Evolutionary conservation across 2,113 vertebrate genomes (phyloP).

Genomic region (Stercorarius parasiticus): DNA sequence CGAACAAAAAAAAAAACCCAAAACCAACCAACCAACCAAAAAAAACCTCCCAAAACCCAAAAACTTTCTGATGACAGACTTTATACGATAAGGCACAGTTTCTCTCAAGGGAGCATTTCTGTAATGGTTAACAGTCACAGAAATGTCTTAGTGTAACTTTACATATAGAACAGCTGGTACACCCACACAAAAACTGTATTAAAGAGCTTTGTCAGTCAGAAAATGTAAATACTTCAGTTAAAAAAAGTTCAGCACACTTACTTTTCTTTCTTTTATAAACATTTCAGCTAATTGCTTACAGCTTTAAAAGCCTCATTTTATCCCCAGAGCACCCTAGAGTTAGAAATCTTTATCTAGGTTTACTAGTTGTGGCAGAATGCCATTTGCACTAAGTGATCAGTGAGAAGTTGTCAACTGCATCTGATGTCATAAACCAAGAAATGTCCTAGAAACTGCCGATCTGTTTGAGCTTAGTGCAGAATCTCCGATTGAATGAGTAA

Average conservation of each 20-base stretch:
- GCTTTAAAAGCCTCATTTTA: constrained; percentile 58
- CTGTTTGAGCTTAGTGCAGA: constrained; percentile 23
- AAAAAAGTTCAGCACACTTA: constrained; percentile 40
- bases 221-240: constrained; percentile 55
- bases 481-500: constrained; percentile 11
- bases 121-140: not conserved
- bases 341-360: constrained; percentile 45
- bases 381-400: constrained; percentile 53
- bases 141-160: not conserved
- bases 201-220: constrained; percentile 41
- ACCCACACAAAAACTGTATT: constrained; percentile 15
- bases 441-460: constrained; percentile 28
- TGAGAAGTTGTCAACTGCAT: constrained; percentile 42
- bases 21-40: not conserved
- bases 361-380: constrained; percentile 54
- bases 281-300: constrained; percentile 69
- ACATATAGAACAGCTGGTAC: constrained; percentile 51
- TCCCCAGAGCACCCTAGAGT: constrained; percentile 22
- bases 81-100: not conserved
- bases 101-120: not conserved
- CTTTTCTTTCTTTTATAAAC: constrained; percentile 53
- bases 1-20: not conserved
- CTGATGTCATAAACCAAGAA: constrained; percentile 44
- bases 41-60: not conserved
- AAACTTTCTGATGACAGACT: not conserved